These are phyloP conservation scores for Heliconius himera DNA, from an alignment of 1,140 invertebrate genomes.

Conservation along the genomic window DNA sequence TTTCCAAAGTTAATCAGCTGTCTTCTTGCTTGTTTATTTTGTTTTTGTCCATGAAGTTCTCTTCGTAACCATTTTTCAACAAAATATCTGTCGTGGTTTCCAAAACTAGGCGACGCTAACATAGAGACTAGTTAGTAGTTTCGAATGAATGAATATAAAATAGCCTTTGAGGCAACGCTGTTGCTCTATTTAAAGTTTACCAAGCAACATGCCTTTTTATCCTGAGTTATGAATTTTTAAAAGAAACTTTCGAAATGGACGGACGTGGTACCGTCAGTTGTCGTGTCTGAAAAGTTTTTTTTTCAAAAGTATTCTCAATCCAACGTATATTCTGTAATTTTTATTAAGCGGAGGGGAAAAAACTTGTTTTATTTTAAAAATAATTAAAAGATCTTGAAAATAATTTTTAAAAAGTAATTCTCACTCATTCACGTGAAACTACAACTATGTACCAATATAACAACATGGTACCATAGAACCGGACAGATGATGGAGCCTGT, in stretches of 20 bases:
- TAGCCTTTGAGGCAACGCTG: background rate
- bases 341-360: too few species aligned
- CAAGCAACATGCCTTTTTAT: background rate
- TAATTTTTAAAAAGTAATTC: too few species aligned
- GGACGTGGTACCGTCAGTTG: background rate
- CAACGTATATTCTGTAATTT: too few species aligned
- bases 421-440: too few species aligned
- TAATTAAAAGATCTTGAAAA: too few species aligned
- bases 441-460: too few species aligned
- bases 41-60: background rate
- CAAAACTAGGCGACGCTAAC: background rate
- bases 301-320: too few species aligned
- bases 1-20: background rate
- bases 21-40: background rate
- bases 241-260: background rate
- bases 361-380: too few species aligned
- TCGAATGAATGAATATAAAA: constrained; percentile 14
- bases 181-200: background rate
- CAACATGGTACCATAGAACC: too few species aligned
- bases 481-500: too few species aligned
- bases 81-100: background rate
- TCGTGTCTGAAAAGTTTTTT: too few species aligned
- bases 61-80: background rate
- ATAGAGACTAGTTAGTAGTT: background rate
- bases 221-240: background rate